Conservation (phyloP, 2,797 vertebrate genomes). For the Hephaestus fuliginosus region DNA sequence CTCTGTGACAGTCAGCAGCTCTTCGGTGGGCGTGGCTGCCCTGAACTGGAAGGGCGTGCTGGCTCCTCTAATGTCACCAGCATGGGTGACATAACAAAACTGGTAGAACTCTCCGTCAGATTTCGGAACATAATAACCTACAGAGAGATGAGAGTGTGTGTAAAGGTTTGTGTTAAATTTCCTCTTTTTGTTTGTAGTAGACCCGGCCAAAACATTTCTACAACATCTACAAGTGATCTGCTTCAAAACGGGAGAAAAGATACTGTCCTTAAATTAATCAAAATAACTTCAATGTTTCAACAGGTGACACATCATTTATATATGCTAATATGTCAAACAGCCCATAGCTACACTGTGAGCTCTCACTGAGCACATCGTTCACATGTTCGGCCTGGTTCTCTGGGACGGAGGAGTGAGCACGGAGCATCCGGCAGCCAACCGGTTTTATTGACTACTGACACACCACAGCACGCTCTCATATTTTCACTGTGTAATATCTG, state of each 20-base stretch:
- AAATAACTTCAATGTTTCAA: conserved; percentile 2
- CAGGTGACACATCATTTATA: background rate
- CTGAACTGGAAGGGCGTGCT: conserved; percentile 99
- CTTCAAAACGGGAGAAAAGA: background rate
- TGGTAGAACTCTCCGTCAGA: conserved; percentile 99
- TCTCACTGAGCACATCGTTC: conserved; percentile 6
- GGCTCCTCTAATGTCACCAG: conserved; percentile 96
- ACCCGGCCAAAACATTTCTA: background rate
- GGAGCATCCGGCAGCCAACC: conserved; percentile 55
- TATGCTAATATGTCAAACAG: conserved; percentile 6
- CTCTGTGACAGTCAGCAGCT: conserved; percentile 93
- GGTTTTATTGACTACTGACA: conserved; percentile 77
- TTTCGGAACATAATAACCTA: conserved; percentile 98
- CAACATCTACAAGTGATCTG: background rate
- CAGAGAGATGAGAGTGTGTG: background rate
- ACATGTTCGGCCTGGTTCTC: conserved; percentile 24
- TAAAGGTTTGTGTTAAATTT: background rate
- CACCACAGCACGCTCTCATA: conserved; percentile 76
- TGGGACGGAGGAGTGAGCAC: conserved; percentile 31
- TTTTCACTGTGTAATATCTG: conserved; percentile 82
- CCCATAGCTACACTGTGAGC: conserved; percentile 9
- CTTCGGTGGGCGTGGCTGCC: conserved; percentile 92
- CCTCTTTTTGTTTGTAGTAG: background rate
- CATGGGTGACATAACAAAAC: conserved; percentile 97
- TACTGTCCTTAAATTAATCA: background rate